These are phyloP conservation scores for Xestia sexstrigata DNA, from an alignment of 2,888 invertebrate genomes.

Conservation along the genomic window DNA sequence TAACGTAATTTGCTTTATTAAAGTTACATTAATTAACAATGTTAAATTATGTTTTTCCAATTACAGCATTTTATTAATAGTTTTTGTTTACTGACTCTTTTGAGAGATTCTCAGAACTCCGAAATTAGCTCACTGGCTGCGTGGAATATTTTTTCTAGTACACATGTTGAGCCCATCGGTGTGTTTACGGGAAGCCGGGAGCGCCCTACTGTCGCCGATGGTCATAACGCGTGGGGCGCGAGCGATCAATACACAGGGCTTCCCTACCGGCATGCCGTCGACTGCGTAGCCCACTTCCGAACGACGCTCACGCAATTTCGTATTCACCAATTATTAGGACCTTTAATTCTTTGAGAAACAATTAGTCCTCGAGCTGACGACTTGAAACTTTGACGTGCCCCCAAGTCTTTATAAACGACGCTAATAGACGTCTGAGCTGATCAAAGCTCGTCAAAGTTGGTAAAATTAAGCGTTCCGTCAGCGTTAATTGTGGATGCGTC, in stretches of 20 bases:
- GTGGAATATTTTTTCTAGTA: constrained; percentile 68
- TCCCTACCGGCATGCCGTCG: constrained; percentile 78
- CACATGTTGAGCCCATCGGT: constrained; percentile 77
- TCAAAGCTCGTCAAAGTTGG: constrained; percentile 59
- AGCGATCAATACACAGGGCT: constrained; percentile 88
- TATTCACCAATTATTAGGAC: constrained; percentile 69
- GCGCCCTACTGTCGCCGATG: constrained; percentile 89
- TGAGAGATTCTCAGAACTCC: constrained; percentile 32
- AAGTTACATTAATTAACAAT: constrained; percentile 22
- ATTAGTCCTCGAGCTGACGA: constrained; percentile 62
- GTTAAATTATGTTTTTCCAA: background rate
- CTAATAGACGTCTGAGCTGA: constrained; percentile 57
- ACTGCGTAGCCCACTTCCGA: constrained; percentile 77
- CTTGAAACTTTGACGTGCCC: constrained; percentile 56
- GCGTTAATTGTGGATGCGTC: constrained; percentile 50
- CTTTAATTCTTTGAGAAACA: constrained; percentile 69
- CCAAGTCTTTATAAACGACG: constrained; percentile 48
- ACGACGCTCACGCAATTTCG: constrained; percentile 77
- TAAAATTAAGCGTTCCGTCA: constrained; percentile 55
- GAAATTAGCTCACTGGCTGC: constrained; percentile 51
- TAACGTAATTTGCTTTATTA: constrained; percentile 27
- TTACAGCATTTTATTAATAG: background rate
- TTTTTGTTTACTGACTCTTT: constrained; percentile 27
- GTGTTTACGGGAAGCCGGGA: constrained; percentile 83
- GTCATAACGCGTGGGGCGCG: constrained; percentile 86